Conservation (phyloP, 2,113 vertebrate genomes). For the Menura novaehollandiae region DNA sequence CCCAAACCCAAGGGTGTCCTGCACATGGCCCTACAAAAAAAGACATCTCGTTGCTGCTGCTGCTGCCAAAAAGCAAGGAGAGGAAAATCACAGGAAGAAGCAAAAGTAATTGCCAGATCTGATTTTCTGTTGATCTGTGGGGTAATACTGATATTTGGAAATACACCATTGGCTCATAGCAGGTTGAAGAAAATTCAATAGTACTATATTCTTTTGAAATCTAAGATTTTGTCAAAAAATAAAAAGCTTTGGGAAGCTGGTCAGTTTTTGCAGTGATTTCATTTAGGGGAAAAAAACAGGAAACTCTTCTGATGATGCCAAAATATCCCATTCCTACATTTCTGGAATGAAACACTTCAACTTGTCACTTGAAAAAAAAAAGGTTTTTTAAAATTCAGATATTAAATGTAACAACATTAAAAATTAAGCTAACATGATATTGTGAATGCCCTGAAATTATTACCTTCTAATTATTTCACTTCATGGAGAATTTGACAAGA, state of each 20-base stretch:
- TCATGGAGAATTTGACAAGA: neutral
- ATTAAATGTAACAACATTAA: neutral
- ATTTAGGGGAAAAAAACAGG: neutral
- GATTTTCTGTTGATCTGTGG: neutral
- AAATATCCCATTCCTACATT: neutral
- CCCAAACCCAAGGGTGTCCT: neutral
- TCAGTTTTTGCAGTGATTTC: neutral
- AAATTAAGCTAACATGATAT: neutral
- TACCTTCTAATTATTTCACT: neutral
- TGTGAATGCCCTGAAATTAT: neutral
- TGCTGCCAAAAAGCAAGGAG: neutral
- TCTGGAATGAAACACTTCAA: neutral
- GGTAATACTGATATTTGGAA: neutral
- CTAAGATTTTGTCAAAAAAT: neutral
- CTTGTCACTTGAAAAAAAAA: neutral
- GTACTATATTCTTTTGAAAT: neutral
- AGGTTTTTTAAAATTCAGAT: neutral
- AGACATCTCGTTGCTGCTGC: rapidly evolving
- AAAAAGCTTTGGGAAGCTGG: neutral
- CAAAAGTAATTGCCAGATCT: neutral
- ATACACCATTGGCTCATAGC: neutral
- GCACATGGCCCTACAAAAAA: neutral
- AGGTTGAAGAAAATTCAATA: neutral
- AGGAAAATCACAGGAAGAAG: neutral
- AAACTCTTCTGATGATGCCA: neutral